Percentiles rank a stretch among this genome's conserved stretches.
Evolutionary conservation across 2,797 vertebrate genomes (phyloP).

Genomic region (Lycodopsis pacificus): DNA sequence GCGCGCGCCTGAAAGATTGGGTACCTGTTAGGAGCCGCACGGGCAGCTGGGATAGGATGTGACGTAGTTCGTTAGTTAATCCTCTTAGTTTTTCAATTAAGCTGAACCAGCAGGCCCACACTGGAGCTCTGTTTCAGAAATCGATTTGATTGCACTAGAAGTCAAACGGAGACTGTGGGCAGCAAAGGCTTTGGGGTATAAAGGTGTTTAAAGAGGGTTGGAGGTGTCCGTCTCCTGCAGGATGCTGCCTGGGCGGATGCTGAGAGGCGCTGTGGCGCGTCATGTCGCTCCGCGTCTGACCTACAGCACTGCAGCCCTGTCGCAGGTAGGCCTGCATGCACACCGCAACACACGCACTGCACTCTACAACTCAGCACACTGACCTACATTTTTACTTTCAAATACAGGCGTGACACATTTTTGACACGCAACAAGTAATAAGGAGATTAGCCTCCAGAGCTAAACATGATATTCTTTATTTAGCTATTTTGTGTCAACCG

Average conservation of each 20-base stretch:
- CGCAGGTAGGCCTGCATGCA: constrained; percentile 58
- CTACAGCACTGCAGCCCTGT: constrained; percentile 65
- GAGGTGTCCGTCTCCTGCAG: constrained; percentile 26
- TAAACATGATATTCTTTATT: not conserved
- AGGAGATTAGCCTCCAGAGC: not conserved
- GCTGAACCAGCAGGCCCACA: constrained; percentile 14
- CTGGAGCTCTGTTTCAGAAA: not conserved
- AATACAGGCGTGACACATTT: too few species aligned
- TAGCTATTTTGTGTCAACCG: not conserved
- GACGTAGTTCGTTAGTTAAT: constrained; percentile 56
- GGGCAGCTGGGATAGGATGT: constrained; percentile 49
- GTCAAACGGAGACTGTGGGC: not conserved
- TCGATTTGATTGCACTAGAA: not conserved
- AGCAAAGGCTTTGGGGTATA: not conserved
- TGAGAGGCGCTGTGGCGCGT: constrained; percentile 37
- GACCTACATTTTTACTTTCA: not conserved
- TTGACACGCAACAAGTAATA: not conserved
- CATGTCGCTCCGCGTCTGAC: constrained; percentile 45
- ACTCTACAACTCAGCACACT: not conserved
- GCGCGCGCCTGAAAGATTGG: not conserved
- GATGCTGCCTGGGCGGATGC: constrained; percentile 62
- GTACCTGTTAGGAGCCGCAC: not conserved
- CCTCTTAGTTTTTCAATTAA: constrained; percentile 66
- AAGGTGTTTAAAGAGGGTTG: not conserved
- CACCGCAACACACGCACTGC: not conserved